Evolutionary conservation across 2,888 invertebrate species (phyloP).

Genomic region (Ormyrus pomaceus): DNA sequence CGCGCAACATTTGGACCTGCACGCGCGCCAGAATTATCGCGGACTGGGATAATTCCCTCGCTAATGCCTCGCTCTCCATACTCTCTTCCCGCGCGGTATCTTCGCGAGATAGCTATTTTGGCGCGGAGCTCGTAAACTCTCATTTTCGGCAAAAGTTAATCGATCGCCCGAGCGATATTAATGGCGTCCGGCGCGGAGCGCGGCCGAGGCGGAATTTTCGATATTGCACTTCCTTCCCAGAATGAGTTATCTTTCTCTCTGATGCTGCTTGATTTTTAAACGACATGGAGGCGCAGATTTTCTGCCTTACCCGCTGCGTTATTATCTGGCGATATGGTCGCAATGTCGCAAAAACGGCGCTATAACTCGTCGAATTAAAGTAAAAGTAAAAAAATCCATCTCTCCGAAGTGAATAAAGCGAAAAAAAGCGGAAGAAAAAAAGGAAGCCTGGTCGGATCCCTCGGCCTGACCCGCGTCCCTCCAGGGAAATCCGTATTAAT

Average conservation of each 20-base stretch:
- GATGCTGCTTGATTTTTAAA: no score
- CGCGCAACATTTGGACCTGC: neutral
- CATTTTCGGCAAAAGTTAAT: conserved; percentile 5
- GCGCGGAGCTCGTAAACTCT: conserved; percentile 6
- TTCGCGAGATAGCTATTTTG: conserved; percentile 2
- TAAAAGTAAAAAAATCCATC: neutral
- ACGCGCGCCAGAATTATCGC: neutral
- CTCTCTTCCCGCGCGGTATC: no score
- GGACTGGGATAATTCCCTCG: neutral
- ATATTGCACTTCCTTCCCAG: no score
- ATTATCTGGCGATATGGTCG: no score
- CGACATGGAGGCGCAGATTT: no score
- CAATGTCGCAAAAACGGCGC: no score
- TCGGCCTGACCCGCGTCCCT: neutral
- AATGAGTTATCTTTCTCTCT: no score
- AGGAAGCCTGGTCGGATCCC: no score
- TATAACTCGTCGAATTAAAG: neutral
- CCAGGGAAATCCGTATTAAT: conserved; percentile 45
- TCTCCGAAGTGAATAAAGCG: no score
- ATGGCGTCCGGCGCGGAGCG: conserved; percentile 16
- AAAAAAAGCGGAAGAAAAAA: no score
- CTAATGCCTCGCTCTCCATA: neutral
- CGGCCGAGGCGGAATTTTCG: no score
- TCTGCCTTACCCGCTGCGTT: no score
- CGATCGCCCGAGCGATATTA: conserved; percentile 20